These are phyloP conservation scores for Altica lythri DNA, from an alignment of 2,888 invertebrate species.

Conservation along the genomic window DNA sequence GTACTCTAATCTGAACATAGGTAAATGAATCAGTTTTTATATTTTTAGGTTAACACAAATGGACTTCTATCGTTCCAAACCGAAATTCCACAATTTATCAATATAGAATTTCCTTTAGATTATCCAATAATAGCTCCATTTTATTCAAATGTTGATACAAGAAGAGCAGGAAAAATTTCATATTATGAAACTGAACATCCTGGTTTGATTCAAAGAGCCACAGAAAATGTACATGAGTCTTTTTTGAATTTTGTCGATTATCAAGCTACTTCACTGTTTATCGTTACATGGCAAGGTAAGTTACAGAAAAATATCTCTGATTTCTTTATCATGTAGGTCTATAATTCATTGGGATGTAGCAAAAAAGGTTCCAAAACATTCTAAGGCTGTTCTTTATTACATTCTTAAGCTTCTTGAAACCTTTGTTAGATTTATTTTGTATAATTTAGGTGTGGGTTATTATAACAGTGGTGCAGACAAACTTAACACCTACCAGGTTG, in stretches of 20 bases:
- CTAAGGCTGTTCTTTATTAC: too few species aligned
- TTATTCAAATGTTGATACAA: conserved; percentile 89
- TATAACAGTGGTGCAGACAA: conserved; percentile 69
- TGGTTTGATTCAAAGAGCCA: conserved; percentile 68
- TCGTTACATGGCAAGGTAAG: conserved; percentile 80
- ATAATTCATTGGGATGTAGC: too few species aligned
- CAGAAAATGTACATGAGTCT: conserved; percentile 71
- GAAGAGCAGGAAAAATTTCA: conserved; percentile 71
- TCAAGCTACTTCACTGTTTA: conserved; percentile 75
- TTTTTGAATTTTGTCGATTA: conserved; percentile 77
- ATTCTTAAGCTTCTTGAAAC: too few species aligned
- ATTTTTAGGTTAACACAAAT: conserved; percentile 84
- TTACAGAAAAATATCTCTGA: not conserved
- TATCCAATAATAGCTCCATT: conserved; percentile 89
- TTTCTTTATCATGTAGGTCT: too few species aligned
- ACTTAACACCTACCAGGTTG: conserved; percentile 87
- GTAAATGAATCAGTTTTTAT: too few species aligned
- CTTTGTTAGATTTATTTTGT: too few species aligned
- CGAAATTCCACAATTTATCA: conserved; percentile 85
- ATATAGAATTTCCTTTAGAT: conserved; percentile 86
- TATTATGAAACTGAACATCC: conserved; percentile 71
- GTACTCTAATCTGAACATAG: too few species aligned
- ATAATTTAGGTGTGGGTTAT: conserved; percentile 79
- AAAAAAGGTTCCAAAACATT: too few species aligned
- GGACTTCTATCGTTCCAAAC: conserved; percentile 88